Evolutionary conservation across 2,888 invertebrate species (phyloP).

Genomic region (Heliconius cydno): DNA sequence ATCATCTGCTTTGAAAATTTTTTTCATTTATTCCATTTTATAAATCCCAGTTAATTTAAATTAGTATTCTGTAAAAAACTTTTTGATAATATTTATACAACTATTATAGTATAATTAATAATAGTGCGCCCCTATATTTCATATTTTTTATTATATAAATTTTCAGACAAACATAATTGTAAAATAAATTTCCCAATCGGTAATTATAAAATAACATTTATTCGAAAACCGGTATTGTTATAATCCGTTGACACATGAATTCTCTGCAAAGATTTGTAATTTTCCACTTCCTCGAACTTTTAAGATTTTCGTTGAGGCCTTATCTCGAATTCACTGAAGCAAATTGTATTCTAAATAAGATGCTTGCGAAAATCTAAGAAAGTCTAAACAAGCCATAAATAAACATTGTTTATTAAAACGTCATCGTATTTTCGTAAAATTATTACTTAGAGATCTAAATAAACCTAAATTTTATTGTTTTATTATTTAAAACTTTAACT

Average conservation of each 20-base stretch:
- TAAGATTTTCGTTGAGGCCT: constrained; percentile 36
- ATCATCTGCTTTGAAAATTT: too few species aligned
- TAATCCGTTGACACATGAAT: constrained; percentile 35
- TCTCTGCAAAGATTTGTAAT: constrained; percentile 39
- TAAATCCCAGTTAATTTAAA: too few species aligned
- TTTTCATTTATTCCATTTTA: too few species aligned
- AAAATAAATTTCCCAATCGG: too few species aligned
- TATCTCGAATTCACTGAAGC: constrained; percentile 38
- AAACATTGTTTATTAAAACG: constrained; percentile 13
- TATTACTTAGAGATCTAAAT: not conserved
- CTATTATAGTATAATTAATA: too few species aligned
- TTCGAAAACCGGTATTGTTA: constrained; percentile 21
- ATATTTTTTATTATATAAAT: too few species aligned
- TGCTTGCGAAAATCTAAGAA: not conserved
- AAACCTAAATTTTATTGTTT: not conserved
- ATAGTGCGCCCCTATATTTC: too few species aligned
- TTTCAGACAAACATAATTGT: not conserved
- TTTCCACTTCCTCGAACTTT: constrained; percentile 45
- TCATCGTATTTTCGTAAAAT: not conserved
- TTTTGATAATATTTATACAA: too few species aligned
- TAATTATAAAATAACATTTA: constrained; percentile 9
- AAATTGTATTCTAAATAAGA: constrained; percentile 28
- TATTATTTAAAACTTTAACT: not conserved
- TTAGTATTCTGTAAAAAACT: too few species aligned
- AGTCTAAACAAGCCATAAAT: constrained; percentile 15